Evolutionary conservation across 2,888 invertebrate species (phyloP).

Genomic region (Coenonympha glycerion): DNA sequence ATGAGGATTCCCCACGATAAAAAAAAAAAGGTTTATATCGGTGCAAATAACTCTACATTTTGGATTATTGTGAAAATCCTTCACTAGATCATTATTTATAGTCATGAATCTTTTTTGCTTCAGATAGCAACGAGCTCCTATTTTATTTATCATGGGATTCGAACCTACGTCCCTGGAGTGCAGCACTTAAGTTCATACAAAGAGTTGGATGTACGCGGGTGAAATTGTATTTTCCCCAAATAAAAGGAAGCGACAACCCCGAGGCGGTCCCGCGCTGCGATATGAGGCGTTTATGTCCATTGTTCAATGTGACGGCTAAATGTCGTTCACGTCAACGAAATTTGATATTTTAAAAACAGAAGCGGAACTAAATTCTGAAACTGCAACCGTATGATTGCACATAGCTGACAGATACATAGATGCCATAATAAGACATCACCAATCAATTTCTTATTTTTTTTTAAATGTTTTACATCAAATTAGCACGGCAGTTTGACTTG

Average conservation of each 20-base stretch:
- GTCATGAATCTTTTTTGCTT: not conserved
- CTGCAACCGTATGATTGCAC: too few relatives aligned
- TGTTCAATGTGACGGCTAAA: conserved; percentile 15
- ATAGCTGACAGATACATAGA: too few relatives aligned
- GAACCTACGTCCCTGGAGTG: conserved; percentile 25
- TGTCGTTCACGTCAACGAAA: not conserved
- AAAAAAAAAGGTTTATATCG: too few relatives aligned
- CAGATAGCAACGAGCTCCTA: not conserved
- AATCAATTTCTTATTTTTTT: too few relatives aligned
- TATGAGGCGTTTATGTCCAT: conserved; percentile 38
- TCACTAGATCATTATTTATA: not conserved
- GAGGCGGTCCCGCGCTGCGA: conserved; percentile 38
- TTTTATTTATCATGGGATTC: conserved; percentile 19
- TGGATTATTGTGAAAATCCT: not conserved
- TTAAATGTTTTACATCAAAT: too few relatives aligned
- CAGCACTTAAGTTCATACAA: conserved; percentile 28
- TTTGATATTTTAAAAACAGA: too few relatives aligned
- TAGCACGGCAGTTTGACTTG: too few relatives aligned
- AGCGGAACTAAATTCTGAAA: too few relatives aligned
- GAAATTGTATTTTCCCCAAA: conserved; percentile 61
- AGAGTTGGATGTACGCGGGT: conserved; percentile 36
- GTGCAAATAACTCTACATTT: too few relatives aligned
- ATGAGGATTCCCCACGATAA: too few relatives aligned
- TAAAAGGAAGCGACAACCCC: conserved; percentile 55
- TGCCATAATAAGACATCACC: too few relatives aligned